These are phyloP conservation scores for Oeneis ivallda DNA, from an alignment of 2,888 invertebrate genomes.

Conservation along the genomic window DNA sequence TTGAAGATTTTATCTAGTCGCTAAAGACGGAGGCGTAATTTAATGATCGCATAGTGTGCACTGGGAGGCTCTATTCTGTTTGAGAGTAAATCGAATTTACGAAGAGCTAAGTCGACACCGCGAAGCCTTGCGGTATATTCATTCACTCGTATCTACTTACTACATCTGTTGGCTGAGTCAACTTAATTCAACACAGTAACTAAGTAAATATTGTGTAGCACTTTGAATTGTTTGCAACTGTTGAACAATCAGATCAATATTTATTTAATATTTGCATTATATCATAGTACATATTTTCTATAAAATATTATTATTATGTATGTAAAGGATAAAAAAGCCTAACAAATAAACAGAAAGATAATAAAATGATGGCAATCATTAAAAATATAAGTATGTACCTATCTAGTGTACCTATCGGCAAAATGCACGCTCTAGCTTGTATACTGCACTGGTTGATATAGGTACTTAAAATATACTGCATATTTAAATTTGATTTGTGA, in stretches of 20 bases:
- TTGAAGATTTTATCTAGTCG: constrained; percentile 35
- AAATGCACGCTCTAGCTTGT: too few species aligned
- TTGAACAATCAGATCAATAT: neutral
- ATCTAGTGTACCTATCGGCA: too few species aligned
- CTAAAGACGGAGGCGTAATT: constrained; percentile 64
- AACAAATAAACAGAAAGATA: too few species aligned
- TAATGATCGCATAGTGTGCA: constrained; percentile 72
- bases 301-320: neutral
- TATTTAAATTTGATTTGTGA: too few species aligned
- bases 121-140: constrained; percentile 46
- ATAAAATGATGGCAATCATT: too few species aligned
- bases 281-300: too few species aligned
- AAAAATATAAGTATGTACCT: too few species aligned
- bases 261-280: too few species aligned
- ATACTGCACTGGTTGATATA: too few species aligned
- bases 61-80: constrained; percentile 73
- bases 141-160: neutral
- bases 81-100: constrained; percentile 77
- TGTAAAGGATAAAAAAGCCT: neutral
- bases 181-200: neutral
- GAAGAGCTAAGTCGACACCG: constrained; percentile 76
- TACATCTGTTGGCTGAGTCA: neutral
- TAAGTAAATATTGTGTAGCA: neutral
- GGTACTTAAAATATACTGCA: too few species aligned
- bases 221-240: neutral